Evolutionary conservation across 2,797 vertebrate species (phyloP), one percentile per base, ranked within the genome.

Genomic region (Lateolabrax maculatus): DNA sequence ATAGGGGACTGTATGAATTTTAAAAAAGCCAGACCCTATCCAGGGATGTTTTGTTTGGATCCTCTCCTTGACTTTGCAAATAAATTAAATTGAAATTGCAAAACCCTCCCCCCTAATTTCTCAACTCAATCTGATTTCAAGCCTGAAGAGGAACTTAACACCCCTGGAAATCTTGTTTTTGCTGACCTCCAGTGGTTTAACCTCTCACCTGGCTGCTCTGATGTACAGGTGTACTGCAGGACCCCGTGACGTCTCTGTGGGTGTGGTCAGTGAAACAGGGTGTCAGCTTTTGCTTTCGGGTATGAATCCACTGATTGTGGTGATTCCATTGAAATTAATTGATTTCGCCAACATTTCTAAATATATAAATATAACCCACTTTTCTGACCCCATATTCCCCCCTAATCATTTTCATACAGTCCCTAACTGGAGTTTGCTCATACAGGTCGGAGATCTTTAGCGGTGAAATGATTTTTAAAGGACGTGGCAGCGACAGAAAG

Each of bases 391-490:
- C 2, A 16, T 5, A 37, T 52, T 9, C n/a, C 44, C 29, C 25
- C 2, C 2, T 2, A 23, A 19, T 58, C 6, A 49, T 49, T 68
- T 69, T 25, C 77, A 65, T 44, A 79, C 61, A 58, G 70, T 57
- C 23, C 43, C 70, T 18, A 51, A 16, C 53, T 70, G 65, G 19
- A 60, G 48, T 68, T 9, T 72, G 19, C 29, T 6, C 8, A 12
- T 34, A 44, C 56, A 5, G 52, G 3, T 29, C 29, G 7, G 55
- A 52, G 31, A 18, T 37, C 23, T 51, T 69, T 21, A 55, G 9
- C 43, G 4, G 29, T 37, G 48, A 44, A 23, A 43, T 7, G 21
- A 53, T 36, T 58, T 69, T 77, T 37, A 56, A 60, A 67, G 8
- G n/a, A 48, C 6, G 3, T 29, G 21, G 56, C 39, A 6, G 31